Base-by-base conservation (phyloP, 2,888 invertebrate species). In the Diadegma fenestrale region DNA sequence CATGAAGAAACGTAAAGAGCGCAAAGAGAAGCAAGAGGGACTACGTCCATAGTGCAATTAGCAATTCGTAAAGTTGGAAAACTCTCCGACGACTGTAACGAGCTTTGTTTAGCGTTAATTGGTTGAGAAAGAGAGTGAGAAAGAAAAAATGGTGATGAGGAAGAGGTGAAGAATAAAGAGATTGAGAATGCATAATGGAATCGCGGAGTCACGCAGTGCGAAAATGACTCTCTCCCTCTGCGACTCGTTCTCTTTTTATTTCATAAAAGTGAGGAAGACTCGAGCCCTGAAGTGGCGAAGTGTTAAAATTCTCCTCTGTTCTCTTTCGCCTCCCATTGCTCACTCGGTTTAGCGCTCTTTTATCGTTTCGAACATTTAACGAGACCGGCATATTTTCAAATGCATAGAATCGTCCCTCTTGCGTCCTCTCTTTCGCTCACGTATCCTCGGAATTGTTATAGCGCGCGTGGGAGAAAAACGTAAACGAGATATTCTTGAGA, bases 61-160 rank as follows among this genome's bases (percentile, higher is more conserved):
- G 75, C 45, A 68, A 79, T 69, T 79, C 51, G 69, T 45, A 69
- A 83, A 79, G 83, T 79, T 75, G 73, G 78, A 75, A 83, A 83
- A 83, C 41, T 61, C 48, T 12, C 30, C 12, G 54, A 41, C 45
- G 54, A 76, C 51, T 51, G 79, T 79, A 75, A 79, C 68, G 71
- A 78, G 33, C 30, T 26, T 64, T 33, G 63, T 66, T 45, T 72
- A 66, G 75, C 80, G 80, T 76, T 84, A 80, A 84, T 84, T 80
- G 76, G 75, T 64, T 80, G 75, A 69, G 75, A 79, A 75, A 54
- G 43, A 79, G 64, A 76, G 61, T 22, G 61, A 61, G 61, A 61
- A 72, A 45, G 71, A 51, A 73, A 63, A 64, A 84, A 80, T 51
- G 58, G 45, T 30, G 69, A 75, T 51, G 78, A 54, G 68, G 33